These are phyloP conservation scores for Pseudachorutes palmiensis DNA, from an alignment of 1,140 invertebrate species.

Conservation along the genomic window DNA sequence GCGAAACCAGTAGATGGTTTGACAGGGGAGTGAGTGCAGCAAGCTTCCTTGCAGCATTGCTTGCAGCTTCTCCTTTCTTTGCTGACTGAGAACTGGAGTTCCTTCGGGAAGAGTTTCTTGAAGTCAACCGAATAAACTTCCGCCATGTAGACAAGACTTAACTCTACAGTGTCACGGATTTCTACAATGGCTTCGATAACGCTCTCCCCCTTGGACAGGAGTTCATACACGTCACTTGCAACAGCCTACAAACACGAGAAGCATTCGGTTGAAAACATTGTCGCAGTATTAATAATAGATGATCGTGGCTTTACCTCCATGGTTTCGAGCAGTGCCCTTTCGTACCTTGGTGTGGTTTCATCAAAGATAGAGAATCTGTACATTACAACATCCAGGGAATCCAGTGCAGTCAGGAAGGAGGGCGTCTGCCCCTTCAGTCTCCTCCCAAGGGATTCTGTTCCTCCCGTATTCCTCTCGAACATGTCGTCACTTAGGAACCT, in stretches of 20 bases:
- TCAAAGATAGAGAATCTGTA: background rate
- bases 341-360: background rate
- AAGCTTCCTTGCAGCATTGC: background rate
- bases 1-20: background rate
- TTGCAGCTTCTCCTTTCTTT: background rate
- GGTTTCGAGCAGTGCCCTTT: background rate
- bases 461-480: background rate
- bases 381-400: background rate
- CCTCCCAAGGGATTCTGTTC: background rate
- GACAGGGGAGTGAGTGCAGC: background rate
- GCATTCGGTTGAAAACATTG: too few species aligned
- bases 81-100: background rate
- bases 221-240: background rate
- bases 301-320: too few species aligned
- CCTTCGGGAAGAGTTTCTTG: background rate
- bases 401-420: background rate
- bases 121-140: background rate
- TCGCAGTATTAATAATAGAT: too few species aligned
- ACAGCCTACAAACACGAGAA: too few species aligned
- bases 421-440: background rate
- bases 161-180: background rate
- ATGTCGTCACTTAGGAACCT: slow-evolving; percentile 1
- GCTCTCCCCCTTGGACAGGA: background rate
- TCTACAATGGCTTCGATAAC: background rate
- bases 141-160: background rate